A percentile compares a stretch with the other conserved stretches of the same genome.
These are phyloP conservation scores for Calycopis cecrops DNA, from an alignment of 1,140 invertebrate genomes.

Conservation along the genomic window DNA sequence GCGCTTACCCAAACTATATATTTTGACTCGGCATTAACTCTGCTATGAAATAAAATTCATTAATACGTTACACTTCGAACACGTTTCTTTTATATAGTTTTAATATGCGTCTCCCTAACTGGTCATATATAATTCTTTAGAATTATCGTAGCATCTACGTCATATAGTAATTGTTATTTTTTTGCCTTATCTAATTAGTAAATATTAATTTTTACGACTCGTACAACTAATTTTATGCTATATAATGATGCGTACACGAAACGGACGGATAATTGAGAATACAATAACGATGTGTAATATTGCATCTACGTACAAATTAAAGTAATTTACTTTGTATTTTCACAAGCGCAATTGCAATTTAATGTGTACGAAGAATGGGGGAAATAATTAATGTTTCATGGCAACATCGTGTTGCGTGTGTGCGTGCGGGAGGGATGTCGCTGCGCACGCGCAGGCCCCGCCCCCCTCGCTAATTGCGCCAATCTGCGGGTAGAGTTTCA, in stretches of 20 bases:
- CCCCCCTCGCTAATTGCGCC: constrained; percentile 63
- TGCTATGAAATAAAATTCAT: constrained; percentile 1
- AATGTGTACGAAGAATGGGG: constrained; percentile 34
- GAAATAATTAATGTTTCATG: constrained; percentile 58
- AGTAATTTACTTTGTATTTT: constrained; percentile 41
- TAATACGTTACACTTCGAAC: background rate
- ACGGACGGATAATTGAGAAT: background rate
- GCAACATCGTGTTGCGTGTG: constrained; percentile 50
- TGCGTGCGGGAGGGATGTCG: constrained; percentile 51
- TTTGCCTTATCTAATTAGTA: constrained; percentile 6
- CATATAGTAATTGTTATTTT: background rate
- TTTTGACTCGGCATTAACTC: background rate
- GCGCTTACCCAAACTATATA: constrained; percentile 13
- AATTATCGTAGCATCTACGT: too few relatives aligned
- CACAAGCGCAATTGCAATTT: constrained; percentile 33
- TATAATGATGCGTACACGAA: background rate
- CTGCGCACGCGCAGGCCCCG: constrained; percentile 53
- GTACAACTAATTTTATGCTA: background rate
- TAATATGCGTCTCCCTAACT: too few relatives aligned
- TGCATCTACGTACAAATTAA: constrained; percentile 31
- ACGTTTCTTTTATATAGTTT: too few relatives aligned
- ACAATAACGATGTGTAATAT: constrained; percentile 13
- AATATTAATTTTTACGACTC: constrained; percentile 4
- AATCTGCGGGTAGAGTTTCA: constrained; percentile 51
- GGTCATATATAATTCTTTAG: too few relatives aligned